Evolutionary conservation across 2,797 vertebrate genomes (phyloP).

Genomic region (Loriculus beryllinus): DNA sequence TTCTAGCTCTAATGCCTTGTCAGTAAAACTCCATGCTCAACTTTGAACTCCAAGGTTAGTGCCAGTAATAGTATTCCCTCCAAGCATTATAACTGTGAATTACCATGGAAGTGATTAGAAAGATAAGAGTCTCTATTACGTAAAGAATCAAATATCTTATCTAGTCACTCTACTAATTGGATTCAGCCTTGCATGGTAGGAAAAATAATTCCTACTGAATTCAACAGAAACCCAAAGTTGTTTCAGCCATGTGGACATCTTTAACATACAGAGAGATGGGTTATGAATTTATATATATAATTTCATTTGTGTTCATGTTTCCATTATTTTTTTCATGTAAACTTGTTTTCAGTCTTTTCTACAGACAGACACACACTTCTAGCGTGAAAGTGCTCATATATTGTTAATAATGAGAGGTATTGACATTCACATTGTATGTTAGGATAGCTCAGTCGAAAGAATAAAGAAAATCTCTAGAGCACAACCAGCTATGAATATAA

Average conservation of each 20-base stretch:
- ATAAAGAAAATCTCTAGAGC: not conserved
- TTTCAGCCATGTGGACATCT: not conserved
- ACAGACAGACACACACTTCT: not conserved
- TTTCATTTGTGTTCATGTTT: not conserved
- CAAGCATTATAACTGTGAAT: not conserved
- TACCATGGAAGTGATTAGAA: not conserved
- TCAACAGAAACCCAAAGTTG: not conserved
- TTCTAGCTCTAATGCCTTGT: not conserved
- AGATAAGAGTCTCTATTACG: not conserved
- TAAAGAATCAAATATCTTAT: not conserved
- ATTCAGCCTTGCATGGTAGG: not conserved
- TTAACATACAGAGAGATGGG: not conserved
- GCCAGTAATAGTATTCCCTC: not conserved
- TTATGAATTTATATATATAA: not conserved
- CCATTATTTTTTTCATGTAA: not conserved
- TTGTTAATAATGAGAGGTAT: not conserved
- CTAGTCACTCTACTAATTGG: not conserved
- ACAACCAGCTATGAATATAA: not conserved
- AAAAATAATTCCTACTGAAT: not conserved
- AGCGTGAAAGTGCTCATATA: not conserved
- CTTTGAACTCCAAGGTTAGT: constrained; percentile 21
- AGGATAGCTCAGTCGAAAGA: not conserved
- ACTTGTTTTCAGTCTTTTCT: not conserved
- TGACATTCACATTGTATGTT: not conserved
- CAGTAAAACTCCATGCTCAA: not conserved